Conservation (phyloP, 2,113 vertebrate genomes). For the Furnarius figulus region DNA sequence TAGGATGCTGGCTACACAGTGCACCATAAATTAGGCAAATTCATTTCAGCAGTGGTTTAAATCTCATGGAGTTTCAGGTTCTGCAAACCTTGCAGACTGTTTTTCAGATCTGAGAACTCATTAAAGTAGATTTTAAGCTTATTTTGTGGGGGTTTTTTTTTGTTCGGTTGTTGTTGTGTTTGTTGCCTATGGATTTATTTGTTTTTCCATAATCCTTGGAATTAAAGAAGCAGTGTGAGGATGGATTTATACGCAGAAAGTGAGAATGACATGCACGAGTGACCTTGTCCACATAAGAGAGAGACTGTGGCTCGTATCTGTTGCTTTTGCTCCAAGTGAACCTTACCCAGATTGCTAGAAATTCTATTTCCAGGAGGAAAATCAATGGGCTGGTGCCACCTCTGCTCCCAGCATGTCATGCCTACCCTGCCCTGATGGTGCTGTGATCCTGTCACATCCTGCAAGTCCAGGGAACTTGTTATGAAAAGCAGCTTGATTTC, state of each 20-base stretch:
- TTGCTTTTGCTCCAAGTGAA: neutral
- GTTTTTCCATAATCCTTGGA: neutral
- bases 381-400: neutral
- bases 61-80: neutral
- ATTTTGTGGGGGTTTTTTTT: no score
- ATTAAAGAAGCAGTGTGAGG: neutral
- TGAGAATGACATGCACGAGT: neutral
- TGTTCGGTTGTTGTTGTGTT: neutral
- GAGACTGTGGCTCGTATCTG: neutral
- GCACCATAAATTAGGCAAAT: neutral
- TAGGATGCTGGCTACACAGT: neutral
- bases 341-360: neutral
- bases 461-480: fast-evolving
- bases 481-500: neutral
- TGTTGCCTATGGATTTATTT: neutral
- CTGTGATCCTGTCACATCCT: neutral
- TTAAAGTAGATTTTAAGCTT: neutral
- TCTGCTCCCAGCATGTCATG: neutral
- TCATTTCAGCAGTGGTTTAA: neutral
- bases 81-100: neutral
- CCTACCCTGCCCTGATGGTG: neutral
- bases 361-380: neutral
- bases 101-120: neutral
- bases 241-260: neutral
- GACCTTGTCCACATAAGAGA: neutral